Conservation (phyloP, 2,888 invertebrate species). For the Apamea monoglypha region DNA sequence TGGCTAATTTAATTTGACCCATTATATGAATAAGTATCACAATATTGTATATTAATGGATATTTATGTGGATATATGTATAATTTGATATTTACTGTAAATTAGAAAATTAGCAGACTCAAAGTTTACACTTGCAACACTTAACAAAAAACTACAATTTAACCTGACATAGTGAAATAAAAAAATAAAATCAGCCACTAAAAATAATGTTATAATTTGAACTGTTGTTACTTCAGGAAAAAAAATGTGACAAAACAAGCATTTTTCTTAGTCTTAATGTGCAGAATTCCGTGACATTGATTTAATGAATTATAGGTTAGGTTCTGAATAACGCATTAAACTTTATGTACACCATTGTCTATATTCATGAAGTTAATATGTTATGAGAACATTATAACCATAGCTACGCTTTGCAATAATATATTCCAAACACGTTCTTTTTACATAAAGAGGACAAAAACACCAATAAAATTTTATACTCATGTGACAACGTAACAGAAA, state of each 20-base stretch:
- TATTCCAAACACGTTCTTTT: slow-evolving; percentile 16
- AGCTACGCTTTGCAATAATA: background rate
- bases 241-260: background rate
- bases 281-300: background rate
- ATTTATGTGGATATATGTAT: no score
- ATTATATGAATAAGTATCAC: no score
- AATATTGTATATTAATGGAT: no score
- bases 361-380: background rate
- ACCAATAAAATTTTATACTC: background rate
- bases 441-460: slow-evolving; percentile 1
- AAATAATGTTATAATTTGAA: background rate
- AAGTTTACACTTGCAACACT: no score
- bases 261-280: background rate
- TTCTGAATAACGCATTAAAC: background rate
- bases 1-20: no score
- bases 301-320: background rate
- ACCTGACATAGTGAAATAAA: no score
- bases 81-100: no score
- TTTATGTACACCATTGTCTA: background rate
- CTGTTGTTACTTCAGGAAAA: no score
- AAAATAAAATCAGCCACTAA: no score
- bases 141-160: no score
- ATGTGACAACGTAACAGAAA: background rate
- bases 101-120: no score
- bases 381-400: slow-evolving; percentile 1